phyloP scores from a whole-genome alignment of 2,888 invertebrate genomes.

The Gerris lacustris region DNA sequence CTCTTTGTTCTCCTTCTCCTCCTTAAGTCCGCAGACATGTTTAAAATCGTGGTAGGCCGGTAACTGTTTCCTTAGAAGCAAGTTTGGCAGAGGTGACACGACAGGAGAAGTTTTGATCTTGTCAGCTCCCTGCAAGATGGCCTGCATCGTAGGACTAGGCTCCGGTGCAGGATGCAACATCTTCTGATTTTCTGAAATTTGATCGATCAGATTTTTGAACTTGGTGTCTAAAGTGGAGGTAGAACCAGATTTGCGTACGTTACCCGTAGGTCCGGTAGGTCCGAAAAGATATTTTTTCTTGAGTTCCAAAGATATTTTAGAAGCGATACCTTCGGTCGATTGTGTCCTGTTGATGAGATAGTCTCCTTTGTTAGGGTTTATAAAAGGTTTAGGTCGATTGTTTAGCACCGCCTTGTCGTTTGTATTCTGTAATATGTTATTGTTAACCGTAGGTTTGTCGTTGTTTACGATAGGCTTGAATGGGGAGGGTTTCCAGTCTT shows the following conservation, averaged over 20 bases:
- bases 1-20: slow-evolving; percentile 22
- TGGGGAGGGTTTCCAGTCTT: slow-evolving; percentile 21
- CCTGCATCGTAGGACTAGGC: slow-evolving; percentile 56
- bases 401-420: slow-evolving; percentile 20
- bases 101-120: slow-evolving; percentile 32
- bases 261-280: slow-evolving; percentile 49
- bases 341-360: slow-evolving; percentile 69
- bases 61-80: slow-evolving; percentile 28
- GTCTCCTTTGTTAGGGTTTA: slow-evolving; percentile 53
- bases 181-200: slow-evolving; percentile 80
- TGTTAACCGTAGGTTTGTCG: slow-evolving; percentile 22
- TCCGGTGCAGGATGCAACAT: slow-evolving; percentile 63
- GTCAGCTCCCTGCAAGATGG: slow-evolving; percentile 45
- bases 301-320: slow-evolving; percentile 72
- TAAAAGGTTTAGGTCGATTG: slow-evolving; percentile 37
- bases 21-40: slow-evolving; percentile 32
- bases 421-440: slow-evolving; percentile 14
- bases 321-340: slow-evolving; percentile 76
- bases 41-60: slow-evolving; percentile 30
- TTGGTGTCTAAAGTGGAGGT: slow-evolving; percentile 73
- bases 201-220: slow-evolving; percentile 69
- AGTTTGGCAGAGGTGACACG: slow-evolving; percentile 24
- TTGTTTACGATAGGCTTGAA: slow-evolving; percentile 20
- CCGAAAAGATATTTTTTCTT: slow-evolving; percentile 75
- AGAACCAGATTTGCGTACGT: slow-evolving; percentile 69